Conservation (phyloP, 2,797 vertebrate genomes). For the Sebastes oblongus region DNA sequence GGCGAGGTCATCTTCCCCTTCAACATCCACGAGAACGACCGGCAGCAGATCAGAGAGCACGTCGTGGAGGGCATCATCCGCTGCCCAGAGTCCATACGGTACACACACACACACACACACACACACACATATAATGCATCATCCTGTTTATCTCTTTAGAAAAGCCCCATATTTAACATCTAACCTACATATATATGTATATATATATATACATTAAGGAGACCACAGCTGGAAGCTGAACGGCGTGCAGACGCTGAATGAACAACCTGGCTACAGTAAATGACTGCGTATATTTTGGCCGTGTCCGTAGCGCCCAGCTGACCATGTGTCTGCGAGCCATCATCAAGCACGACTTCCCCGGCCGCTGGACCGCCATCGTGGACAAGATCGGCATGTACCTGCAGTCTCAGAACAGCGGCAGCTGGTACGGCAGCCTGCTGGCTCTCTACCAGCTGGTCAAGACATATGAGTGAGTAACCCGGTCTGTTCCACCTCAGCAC, state of each 20-base stretch:
- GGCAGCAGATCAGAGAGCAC: constrained; percentile 94
- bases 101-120: background rate
- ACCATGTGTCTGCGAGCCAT: constrained; percentile 95
- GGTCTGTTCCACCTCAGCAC: no score
- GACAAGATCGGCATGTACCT: constrained; percentile 94
- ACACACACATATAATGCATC: background rate
- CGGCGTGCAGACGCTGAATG: background rate
- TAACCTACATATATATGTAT: no score
- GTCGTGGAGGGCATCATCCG: constrained; percentile 97
- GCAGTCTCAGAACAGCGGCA: constrained; percentile 90
- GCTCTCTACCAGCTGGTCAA: constrained; percentile 97
- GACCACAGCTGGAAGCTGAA: background rate
- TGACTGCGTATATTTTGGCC: background rate
- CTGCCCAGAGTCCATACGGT: constrained; percentile 96
- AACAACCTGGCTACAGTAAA: background rate
- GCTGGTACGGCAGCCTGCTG: constrained; percentile 94
- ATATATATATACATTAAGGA: background rate
- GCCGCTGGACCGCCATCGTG: constrained; percentile 94
- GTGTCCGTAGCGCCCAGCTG: constrained; percentile 86
- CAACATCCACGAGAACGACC: constrained; percentile 97
- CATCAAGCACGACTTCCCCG: constrained; percentile 96
- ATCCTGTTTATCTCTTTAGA: background rate
- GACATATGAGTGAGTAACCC: constrained; percentile 93
- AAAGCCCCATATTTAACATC: background rate
- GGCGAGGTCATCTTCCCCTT: constrained; percentile 94